These are phyloP conservation scores for Eristalinus sepulchralis DNA, from an alignment of 2,888 invertebrate species.

Conservation along the genomic window DNA sequence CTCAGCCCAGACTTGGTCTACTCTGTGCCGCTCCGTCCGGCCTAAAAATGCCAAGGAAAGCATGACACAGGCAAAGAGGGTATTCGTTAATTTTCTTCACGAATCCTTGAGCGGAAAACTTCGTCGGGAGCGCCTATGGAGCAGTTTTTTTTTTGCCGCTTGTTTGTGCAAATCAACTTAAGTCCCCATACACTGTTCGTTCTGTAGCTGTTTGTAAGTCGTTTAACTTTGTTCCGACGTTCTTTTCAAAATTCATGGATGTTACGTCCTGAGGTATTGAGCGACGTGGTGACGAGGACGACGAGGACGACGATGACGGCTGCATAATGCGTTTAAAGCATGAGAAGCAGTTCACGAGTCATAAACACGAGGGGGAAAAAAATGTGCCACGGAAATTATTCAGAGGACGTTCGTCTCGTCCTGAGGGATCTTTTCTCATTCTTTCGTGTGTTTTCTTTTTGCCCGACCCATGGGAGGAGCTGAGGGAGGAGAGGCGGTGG, in stretches of 20 bases:
- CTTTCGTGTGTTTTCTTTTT: neutral
- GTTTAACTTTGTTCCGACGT: conserved; percentile 9
- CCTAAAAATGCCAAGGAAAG: neutral
- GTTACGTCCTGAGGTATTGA: neutral
- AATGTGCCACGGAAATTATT: neutral
- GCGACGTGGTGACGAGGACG: too few species aligned
- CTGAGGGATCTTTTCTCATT: neutral
- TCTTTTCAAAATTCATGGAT: conserved; percentile 26
- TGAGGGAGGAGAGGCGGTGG: neutral
- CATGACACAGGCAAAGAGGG: neutral
- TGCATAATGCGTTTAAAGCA: conserved; percentile 20
- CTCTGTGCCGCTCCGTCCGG: neutral
- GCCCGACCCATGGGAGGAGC: neutral
- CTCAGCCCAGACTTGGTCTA: neutral
- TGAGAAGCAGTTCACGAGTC: conserved; percentile 2
- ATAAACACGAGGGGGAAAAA: neutral
- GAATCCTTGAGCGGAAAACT: conserved; percentile 23
- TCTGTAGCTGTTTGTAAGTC: conserved; percentile 9
- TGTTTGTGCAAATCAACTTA: conserved; percentile 25
- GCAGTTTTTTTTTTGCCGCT: neutral
- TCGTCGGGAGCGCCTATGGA: conserved; percentile 6
- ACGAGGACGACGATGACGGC: neutral
- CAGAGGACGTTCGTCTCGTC: neutral
- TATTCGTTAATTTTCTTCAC: conserved; percentile 19
- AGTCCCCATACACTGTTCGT: neutral